phyloP scores from a whole-genome alignment of 2,113 vertebrate species.

The cattle (Bos taurus) region ARS-UCD2.0 NC_037351.1:11347001-11347500 shows the following conservation, averaged over 20 bases:
- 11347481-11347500: not conserved
- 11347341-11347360: not conserved
- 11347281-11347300: not conserved
- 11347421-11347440: not conserved
- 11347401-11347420: not conserved
- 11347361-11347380: not conserved
- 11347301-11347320: not conserved
- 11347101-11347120: not conserved
- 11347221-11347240: not conserved
- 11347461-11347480: not conserved
- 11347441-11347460: not conserved
- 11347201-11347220: not conserved
- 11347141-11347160: not conserved
- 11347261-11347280: not conserved
- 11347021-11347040: not conserved
- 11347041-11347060: not conserved
- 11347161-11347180: too few relatives aligned
- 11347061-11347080: not conserved
- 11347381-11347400: not conserved
- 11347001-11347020: not conserved
- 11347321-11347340: not conserved
- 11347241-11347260: not conserved
- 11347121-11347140: not conserved
- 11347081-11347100: not conserved
- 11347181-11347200: not conserved